Base-by-base conservation (phyloP, 2,113 vertebrate species). In the Hyaena hyaena region DNA sequence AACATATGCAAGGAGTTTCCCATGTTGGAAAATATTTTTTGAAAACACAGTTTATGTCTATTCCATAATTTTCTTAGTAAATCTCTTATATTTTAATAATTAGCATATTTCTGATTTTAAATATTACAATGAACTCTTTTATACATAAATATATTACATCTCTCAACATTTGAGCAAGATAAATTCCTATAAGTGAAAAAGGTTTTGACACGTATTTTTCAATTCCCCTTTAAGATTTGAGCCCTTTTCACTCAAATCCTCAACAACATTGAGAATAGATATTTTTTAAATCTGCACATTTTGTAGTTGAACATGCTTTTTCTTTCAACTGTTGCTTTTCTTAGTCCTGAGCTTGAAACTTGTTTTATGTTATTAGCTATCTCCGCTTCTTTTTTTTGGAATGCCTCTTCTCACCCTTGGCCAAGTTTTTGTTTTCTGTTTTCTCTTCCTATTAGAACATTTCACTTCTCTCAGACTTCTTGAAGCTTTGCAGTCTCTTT, bases 211-310 rank as follows among this genome's bases (percentile, higher is more conserved):
- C 0, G 65, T 2, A n/a, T 15, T 92, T 88, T 74, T 31, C 16
- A 84, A 58, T 86, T 96, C 95, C 11, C n/a, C 45, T 92, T 93
- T 23, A 58, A 83, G 21, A 83, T 86, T 80, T 94, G n/a, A 58
- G 35, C 21, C 48, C 33, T 76, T 80, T 93, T 69, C 33, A 14
- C 31, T 92, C 31, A 96, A 84, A 71, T 81, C 6, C 14, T 95
- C 83, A 90, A 66, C 21, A n/a, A 45, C n/a, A 61, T 7, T 65
- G 45, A 91, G 16, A n/a, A 24, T 31, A 84, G 35, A 24, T 35
- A 53, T 39, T 43, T 79, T 74, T 76, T n/a, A 14, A 76, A 90
- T 50, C 11, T 66, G 7, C 43, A 31, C 10, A 48, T 58, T 58
- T 71, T 87, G 2, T 39, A 86, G 31, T 35, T 61, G 39, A 82